Evolutionary conservation across 2,113 vertebrate genomes (phyloP), one percentile per base, ranked within the genome.

Genomic region (Anolis sagrei): DNA sequence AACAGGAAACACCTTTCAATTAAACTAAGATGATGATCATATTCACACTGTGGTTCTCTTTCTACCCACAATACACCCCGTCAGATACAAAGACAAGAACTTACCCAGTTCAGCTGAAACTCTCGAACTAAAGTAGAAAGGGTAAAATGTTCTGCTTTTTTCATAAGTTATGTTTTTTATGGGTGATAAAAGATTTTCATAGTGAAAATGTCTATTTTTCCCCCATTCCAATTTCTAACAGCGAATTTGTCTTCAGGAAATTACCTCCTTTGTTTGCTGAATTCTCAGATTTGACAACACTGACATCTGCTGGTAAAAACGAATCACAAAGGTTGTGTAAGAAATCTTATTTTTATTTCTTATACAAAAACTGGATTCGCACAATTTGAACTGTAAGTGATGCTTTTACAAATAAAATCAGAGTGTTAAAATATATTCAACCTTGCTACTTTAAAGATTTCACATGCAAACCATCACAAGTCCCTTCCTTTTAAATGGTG

Each of bases 281-380:
- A 76, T 29, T 1, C 89, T 91, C 86, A 87, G 62, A 92, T 91
- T 92, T 88, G 92, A 91, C 87, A 83, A 96, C 91, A 90, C 92
- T 25, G 93, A 96, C 95, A 95, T 88, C 95, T 96, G 93, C 94
- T 94, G 94, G 94, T 81, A 90, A 89, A 90, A 92, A 86, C 29
- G 82, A 82, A 81, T 79, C 85, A 87, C 91, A 81, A 73, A 34
- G 78, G 79, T 1, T 87, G 83, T 27, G 49, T 61, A 80, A 91
- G 82, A 89, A 19, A 16, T 54, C 39, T 44, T 44, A 44, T 44
- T 44, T 44, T 44, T 44, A 44, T 44, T 4, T 44, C 39, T 44
- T 62, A 11, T 6, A 78, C 76, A 25, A 82, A 3, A 85, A 85
- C 79, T 2, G 29, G 61, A 32, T 7, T 66, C 44, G 19, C 34